A percentile compares a stretch with the other conserved stretches of the same genome.
Evolutionary conservation across 2,113 vertebrate genomes (phyloP).

Genomic region (Cyphomyrus plagiostoma): DNA sequence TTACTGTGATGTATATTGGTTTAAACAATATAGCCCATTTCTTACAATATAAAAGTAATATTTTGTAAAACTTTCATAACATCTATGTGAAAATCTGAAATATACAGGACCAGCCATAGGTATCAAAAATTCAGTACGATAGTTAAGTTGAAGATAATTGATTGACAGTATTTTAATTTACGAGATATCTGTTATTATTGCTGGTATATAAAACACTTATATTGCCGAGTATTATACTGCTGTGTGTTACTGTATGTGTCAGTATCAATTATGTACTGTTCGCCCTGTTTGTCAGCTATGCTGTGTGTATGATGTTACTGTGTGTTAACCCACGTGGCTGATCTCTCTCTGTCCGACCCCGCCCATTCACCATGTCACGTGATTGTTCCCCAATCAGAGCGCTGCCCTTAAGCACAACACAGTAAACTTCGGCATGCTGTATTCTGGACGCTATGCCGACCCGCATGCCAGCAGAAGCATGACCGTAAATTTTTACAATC

Average conservation of each 20-base stretch:
- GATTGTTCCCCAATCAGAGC: conserved; percentile 98
- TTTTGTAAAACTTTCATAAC: neutral
- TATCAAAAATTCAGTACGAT: neutral
- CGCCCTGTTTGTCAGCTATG: conserved; percentile 60
- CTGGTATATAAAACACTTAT: conserved; percentile 7
- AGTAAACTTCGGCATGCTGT: conserved; percentile 99
- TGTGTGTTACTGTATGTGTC: conserved; percentile 50
- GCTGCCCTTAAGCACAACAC: conserved; percentile 99
- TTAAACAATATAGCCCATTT: neutral
- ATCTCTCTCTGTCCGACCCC: conserved; percentile 30
- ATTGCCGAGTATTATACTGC: conserved; percentile 29
- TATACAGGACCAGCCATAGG: neutral
- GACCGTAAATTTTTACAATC: conserved; percentile 99
- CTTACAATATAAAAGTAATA: neutral
- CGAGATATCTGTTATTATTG: neutral
- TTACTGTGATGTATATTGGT: neutral
- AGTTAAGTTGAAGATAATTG: neutral
- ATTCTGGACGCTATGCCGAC: conserved; percentile 91
- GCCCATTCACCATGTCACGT: conserved; percentile 84
- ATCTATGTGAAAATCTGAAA: neutral
- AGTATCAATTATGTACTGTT: conserved; percentile 65
- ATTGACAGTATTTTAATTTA: neutral
- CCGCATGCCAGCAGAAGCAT: conserved; percentile 95
- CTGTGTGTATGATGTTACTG: conserved; percentile 45
- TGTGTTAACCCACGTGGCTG: conserved; percentile 38